These are phyloP conservation scores for Plectus sambesii DNA, from an alignment of 1,140 invertebrate genomes.

Conservation along the genomic window DNA sequence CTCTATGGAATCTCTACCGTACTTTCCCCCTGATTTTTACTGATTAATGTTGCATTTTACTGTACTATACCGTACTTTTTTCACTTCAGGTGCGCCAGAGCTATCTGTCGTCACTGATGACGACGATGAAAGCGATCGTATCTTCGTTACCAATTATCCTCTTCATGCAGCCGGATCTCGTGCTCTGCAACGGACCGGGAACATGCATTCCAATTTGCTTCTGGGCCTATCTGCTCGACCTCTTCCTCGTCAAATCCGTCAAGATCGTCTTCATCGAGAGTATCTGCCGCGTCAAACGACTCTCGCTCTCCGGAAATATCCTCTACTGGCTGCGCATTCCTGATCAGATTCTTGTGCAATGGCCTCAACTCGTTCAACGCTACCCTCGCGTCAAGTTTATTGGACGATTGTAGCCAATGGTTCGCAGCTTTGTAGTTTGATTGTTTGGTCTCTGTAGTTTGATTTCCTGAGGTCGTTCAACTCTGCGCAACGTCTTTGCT, in stretches of 20 bases:
- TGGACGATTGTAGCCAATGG: too few relatives aligned
- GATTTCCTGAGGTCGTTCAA: too few relatives aligned
- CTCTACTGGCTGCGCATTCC: conserved; percentile 60
- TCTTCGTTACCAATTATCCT: conserved; percentile 50
- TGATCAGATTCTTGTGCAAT: conserved; percentile 79
- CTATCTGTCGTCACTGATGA: conserved; percentile 64
- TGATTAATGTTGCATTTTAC: conserved; percentile 5
- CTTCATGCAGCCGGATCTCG: conserved; percentile 38
- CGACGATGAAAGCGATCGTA: conserved; percentile 61
- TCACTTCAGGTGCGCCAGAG: conserved; percentile 55
- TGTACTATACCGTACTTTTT: conserved; percentile 3
- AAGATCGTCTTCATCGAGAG: conserved; percentile 84
- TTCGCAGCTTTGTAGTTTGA: too few relatives aligned
- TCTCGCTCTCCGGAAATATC: conserved; percentile 78
- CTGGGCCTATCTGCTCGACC: conserved; percentile 54
- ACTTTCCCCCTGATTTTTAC: conserved; percentile 12
- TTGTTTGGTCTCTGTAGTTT: too few relatives aligned
- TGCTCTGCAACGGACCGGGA: conserved; percentile 86
- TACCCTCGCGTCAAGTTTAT: too few relatives aligned
- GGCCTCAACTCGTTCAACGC: conserved; percentile 58
- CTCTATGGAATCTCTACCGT: neutral
- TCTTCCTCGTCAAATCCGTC: conserved; percentile 57
- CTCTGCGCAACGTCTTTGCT: too few relatives aligned
- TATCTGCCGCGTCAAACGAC: conserved; percentile 72
- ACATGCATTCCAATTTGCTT: conserved; percentile 79